These are phyloP conservation scores for Leptinotarsa undecemlineata DNA, from an alignment of 1,140 invertebrate species.

Conservation along the genomic window DNA sequence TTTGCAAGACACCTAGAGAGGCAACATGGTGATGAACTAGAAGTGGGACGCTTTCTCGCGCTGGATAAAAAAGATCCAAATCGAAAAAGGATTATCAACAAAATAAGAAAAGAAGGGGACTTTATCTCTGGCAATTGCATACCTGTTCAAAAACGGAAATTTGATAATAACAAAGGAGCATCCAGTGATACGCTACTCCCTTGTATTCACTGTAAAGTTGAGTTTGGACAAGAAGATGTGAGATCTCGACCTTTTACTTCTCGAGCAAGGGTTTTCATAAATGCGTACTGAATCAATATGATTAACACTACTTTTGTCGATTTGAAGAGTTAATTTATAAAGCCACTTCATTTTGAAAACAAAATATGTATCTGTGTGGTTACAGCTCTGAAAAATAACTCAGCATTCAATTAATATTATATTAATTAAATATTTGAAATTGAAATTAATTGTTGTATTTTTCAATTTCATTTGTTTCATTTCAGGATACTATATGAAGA, in stretches of 20 bases:
- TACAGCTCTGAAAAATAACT: too few relatives aligned
- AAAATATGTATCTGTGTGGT: too few relatives aligned
- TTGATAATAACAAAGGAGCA: neutral
- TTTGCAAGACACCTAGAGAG: slow-evolving; percentile 30
- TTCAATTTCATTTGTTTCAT: too few relatives aligned
- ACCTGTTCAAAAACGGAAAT: neutral
- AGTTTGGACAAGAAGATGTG: slow-evolving; percentile 16
- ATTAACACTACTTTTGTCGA: too few relatives aligned
- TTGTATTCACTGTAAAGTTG: slow-evolving; percentile 16
- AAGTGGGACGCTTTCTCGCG: slow-evolving; percentile 15
- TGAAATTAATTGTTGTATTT: too few relatives aligned
- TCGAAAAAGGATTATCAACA: slow-evolving; percentile 14
- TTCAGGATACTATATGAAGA: neutral
- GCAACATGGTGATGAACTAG: slow-evolving; percentile 20
- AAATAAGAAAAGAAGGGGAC: slow-evolving; percentile 20
- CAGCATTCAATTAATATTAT: too few relatives aligned
- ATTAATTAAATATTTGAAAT: too few relatives aligned
- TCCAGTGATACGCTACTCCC: neutral
- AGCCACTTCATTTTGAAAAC: too few relatives aligned
- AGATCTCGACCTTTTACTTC: neutral
- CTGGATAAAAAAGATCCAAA: neutral
- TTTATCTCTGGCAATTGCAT: neutral
- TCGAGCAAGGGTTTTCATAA: too few relatives aligned
- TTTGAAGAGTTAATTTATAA: too few relatives aligned
- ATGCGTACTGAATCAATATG: too few relatives aligned